Evolutionary conservation across 2,113 vertebrate genomes (phyloP).

Genomic region (Tricholaema leucomelas): DNA sequence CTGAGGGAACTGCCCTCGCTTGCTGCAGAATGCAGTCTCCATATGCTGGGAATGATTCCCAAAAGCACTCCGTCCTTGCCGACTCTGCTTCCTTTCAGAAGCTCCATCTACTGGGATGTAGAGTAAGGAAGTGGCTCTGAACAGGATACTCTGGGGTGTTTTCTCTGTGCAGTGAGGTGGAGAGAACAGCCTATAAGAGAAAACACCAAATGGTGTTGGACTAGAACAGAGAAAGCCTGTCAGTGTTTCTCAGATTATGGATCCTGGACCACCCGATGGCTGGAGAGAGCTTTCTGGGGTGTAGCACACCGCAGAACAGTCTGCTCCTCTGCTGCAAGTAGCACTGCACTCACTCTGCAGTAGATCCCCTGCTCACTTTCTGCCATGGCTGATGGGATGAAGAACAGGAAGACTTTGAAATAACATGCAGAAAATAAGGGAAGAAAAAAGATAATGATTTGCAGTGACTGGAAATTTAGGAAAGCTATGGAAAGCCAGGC

Average conservation of each 20-base stretch:
- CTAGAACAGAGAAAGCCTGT: conserved; percentile 43
- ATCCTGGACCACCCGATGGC: neutral
- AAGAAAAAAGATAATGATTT: neutral
- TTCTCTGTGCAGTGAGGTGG: conserved; percentile 66
- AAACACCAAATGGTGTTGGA: conserved; percentile 54
- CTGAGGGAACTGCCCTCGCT: conserved; percentile 35
- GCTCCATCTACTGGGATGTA: conserved; percentile 44
- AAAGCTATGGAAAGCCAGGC: neutral
- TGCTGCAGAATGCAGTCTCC: conserved; percentile 54
- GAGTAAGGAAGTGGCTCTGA: conserved; percentile 51
- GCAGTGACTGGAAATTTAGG: neutral
- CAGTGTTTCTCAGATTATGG: conserved; percentile 3
- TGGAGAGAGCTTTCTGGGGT: neutral
- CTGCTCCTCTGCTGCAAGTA: neutral
- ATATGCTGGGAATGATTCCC: conserved; percentile 63
- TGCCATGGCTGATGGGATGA: rapidly evolving
- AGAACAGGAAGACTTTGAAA: neutral
- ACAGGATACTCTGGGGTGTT: conserved; percentile 68
- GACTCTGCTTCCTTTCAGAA: conserved; percentile 51
- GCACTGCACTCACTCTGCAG: neutral
- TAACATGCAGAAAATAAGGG: neutral
- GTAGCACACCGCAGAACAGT: neutral
- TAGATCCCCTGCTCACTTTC: neutral
- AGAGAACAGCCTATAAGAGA: conserved; percentile 55
- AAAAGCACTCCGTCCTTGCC: conserved; percentile 43